phyloP scores from a whole-genome alignment of 2,888 invertebrate genomes.

The Acanthosepion pharaonis region DNA sequence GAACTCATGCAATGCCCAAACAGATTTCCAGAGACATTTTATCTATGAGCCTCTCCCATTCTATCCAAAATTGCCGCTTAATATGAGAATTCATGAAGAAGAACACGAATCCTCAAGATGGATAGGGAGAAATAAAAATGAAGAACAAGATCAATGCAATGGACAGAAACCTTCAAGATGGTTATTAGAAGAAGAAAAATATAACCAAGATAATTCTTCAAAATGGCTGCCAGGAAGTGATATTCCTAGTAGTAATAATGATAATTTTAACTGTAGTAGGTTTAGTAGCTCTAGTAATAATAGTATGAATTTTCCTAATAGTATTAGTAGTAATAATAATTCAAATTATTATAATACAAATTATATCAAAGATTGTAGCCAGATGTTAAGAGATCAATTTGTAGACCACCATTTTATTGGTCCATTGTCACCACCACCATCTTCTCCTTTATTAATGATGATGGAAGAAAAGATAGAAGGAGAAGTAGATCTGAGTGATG shows the following conservation, averaged over 20 bases:
- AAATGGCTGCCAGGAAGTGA: background rate
- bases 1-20: background rate
- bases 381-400: background rate
- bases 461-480: background rate
- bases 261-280: background rate
- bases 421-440: background rate
- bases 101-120: background rate
- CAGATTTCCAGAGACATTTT: background rate
- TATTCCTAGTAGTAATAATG: background rate
- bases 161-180: slow-evolving; percentile 6
- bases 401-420: background rate
- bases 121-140: background rate
- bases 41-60: background rate
- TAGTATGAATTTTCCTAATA: background rate
- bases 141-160: background rate
- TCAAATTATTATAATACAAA: background rate
- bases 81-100: background rate
- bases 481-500: background rate
- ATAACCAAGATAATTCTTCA: background rate
- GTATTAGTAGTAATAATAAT: background rate
- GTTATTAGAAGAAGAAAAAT: background rate
- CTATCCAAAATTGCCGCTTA: too few relatives aligned
- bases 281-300: background rate
- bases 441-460: background rate
- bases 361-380: background rate